Base-by-base conservation (phyloP, 1,140 invertebrate genomes). In the Littorina saxatilis region DNA sequence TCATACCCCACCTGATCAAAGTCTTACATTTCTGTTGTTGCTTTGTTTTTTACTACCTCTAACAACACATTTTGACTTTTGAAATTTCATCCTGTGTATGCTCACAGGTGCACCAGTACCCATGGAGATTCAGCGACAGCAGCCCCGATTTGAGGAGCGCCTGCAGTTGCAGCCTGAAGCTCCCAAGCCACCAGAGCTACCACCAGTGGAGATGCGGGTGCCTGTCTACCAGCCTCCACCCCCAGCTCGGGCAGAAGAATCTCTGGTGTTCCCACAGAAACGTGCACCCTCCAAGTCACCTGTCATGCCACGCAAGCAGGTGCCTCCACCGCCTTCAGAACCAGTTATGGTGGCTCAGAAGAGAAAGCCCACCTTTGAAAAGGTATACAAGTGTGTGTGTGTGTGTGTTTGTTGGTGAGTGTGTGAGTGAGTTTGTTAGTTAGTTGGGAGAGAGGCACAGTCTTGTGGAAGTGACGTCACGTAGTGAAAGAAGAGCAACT, bases 311-410 rank as follows among this genome's bases (percentile, higher is more conserved):
- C 50, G 55, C 15, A 73, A n/a, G n/a, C n/a, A 73, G 35, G 70
- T 2, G 5, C 17, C 35, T 13, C 66, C 66, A 23, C 35, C 66
- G 23, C 32, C 66, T 68, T 17, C 37, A 35, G 66, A 68, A 35
- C 66, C 66, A 1, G 35, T 77, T 17, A 37, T 77, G 15, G 72
- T 86, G 3, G 84, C 85, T 29, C 70, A 66, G 35, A 89, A 87
- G 73, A 85, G 87, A 68, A 89, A 85, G 68, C 89, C 89, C 47
- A 81, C 70, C 52, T 88, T 90, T 84, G 86, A 79, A 43, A 79
- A 87, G 85, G 88, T 89, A 78, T 17, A 17, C 17, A 17, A 5
- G 43, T 47, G 43, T n/a, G 5, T 47, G 43, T 17, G 17, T 47
- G 17, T n/a, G n/a, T n/a, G n/a, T n/a, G n/a, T n/a, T n/a, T n/a